These are phyloP conservation scores for Pterophyllum scalare DNA, from an alignment of 2,113 vertebrate species.

Conservation along the genomic window DNA sequence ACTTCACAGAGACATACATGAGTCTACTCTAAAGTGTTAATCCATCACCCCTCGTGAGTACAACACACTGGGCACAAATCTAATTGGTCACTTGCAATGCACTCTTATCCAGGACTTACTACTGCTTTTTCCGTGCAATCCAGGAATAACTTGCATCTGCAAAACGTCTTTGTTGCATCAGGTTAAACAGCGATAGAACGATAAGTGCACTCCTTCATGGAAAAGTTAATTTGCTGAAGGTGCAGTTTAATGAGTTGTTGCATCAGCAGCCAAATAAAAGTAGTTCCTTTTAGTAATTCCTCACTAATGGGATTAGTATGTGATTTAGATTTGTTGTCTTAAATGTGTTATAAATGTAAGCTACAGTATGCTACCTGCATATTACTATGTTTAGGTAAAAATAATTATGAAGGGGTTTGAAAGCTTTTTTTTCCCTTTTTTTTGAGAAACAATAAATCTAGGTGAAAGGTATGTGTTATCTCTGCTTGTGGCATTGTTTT, in stretches of 20 bases:
- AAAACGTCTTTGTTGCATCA: not conserved
- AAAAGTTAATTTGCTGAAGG: not conserved
- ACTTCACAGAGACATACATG: not conserved
- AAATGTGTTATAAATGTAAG: not conserved
- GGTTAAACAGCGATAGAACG: not conserved
- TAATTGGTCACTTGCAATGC: not conserved
- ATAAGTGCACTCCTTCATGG: not conserved
- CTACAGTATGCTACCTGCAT: not conserved
- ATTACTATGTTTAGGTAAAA: not conserved
- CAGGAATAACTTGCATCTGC: not conserved
- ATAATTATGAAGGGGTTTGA: not conserved
- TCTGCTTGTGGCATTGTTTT: conserved; percentile 13
- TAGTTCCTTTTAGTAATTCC: not conserved
- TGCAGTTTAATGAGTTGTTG: not conserved
- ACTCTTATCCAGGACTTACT: not conserved
- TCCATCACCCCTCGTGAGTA: not conserved
- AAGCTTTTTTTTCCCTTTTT: not conserved
- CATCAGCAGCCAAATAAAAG: not conserved
- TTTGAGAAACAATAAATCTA: not conserved
- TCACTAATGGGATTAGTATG: not conserved
- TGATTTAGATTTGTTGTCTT: not conserved
- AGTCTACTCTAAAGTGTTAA: not conserved
- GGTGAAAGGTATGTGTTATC: not conserved
- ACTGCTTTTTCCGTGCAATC: not conserved
- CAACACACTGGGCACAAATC: not conserved